phyloP scores from a whole-genome alignment of 92 coral and sea anemone species.

The Isaurus tuberculatus region DNA sequence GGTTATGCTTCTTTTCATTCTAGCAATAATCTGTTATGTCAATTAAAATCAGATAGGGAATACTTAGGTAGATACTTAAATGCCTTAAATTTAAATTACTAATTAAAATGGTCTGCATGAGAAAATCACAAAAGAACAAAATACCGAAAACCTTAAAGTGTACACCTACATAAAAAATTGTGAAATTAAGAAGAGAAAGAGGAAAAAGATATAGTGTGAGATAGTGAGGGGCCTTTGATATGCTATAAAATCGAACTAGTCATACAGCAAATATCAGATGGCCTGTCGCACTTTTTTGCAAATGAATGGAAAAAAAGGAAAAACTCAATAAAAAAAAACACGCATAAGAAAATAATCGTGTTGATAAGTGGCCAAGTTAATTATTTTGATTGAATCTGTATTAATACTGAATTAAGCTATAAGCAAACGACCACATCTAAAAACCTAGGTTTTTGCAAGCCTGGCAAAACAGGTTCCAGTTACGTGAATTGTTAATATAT shows the following conservation, averaged over 20 bases:
- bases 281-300: too few species aligned
- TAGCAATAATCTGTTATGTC: not conserved
- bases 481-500: too few species aligned
- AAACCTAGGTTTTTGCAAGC: too few species aligned
- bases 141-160: not conserved
- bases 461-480: too few species aligned
- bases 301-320: too few species aligned
- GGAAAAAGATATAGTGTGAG: not conserved
- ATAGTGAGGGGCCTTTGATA: not conserved
- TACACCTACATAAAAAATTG: not conserved
- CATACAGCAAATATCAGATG: too few species aligned
- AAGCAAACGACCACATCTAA: too few species aligned
- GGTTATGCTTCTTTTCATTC: not conserved
- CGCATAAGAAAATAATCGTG: too few species aligned
- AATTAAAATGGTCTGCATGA: not conserved
- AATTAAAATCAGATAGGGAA: not conserved
- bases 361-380: too few species aligned
- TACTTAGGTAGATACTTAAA: not conserved
- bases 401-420: too few species aligned
- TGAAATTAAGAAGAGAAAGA: not conserved
- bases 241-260: not conserved
- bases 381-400: too few species aligned
- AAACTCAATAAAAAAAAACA: too few species aligned
- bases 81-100: not conserved
- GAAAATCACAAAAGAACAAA: constrained; percentile 16